Evolutionary conservation across 2,113 vertebrate species (phyloP), one percentile per base, ranked within the genome.

Genomic region (Microtus montanus): DNA sequence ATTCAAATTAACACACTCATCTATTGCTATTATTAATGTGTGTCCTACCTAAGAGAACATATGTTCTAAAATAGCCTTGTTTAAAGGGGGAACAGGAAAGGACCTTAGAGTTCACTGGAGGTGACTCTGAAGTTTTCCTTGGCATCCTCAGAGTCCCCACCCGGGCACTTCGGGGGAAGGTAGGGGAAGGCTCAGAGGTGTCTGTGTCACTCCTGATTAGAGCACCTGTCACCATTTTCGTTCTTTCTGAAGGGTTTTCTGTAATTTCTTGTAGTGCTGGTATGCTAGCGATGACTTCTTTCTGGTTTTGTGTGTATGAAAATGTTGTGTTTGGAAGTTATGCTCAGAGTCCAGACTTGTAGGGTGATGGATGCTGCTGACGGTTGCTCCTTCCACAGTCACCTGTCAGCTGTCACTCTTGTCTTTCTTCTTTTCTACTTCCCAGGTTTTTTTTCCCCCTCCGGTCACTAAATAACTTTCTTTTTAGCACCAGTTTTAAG

Each of bases 401-500:
- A 61, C 41, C 35, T 41, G 52, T 41, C 66, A 86, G 41, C 24
- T 47, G 38, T 49, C n/a, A 44, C 66, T 82, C 22, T 87, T 70
- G 41, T 12, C 2, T 91, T 85, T 79, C 20, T 87, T 88, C 44
- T 38, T 78, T 30, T 84, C 35, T 35, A 41, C 1, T 70, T 44
- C 79, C 44, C 83, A 2, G 75, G 61, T 10, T n/a, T n/a, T n/a
- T n/a, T n/a, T n/a, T n/a, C n/a, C 41, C 41, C 41, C 66, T 79
- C 73, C 58, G 70, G 20, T 66, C 91, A 47, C 30, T 79, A 93
- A 93, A 89, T 9, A 7, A 11, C 83, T 87, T 64, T 52, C 14
- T 93, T 63, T 90, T 68, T 90, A 84, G 71, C 22, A 87, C 7
- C 61, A 7, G n/a, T 73, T 91, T 89, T 92, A 91, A 71, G 33